These are phyloP conservation scores for Tinea trinotella DNA, from an alignment of 2,888 invertebrate species.

Conservation along the genomic window DNA sequence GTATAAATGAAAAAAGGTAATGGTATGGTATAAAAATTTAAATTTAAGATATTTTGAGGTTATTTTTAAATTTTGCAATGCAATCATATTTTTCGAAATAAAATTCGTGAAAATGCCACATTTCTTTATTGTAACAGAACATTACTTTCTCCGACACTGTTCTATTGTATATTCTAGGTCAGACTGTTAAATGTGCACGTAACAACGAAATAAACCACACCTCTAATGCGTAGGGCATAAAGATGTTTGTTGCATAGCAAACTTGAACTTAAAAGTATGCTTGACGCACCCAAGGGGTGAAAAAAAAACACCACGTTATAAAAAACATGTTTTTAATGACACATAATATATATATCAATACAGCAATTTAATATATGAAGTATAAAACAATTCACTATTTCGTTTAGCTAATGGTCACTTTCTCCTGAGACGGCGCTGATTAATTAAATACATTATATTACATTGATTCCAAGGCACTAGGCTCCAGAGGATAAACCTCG, in stretches of 20 bases:
- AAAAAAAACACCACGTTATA: slow-evolving; percentile 45
- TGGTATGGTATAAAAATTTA: too few species aligned
- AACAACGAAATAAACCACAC: too few species aligned
- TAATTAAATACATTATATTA: slow-evolving; percentile 42
- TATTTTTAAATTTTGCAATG: too few species aligned
- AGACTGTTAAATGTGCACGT: slow-evolving; percentile 11
- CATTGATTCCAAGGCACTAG: slow-evolving; percentile 46
- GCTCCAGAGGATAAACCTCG: slow-evolving; percentile 42
- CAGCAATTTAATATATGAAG: slow-evolving; percentile 64
- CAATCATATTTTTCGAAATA: too few species aligned
- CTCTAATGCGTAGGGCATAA: too few species aligned
- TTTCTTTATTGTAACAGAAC: too few species aligned
- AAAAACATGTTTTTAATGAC: slow-evolving; percentile 61
- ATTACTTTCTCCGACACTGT: not conserved
- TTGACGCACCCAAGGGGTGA: slow-evolving; percentile 25
- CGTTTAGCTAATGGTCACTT: slow-evolving; percentile 40
- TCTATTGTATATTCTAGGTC: too few species aligned
- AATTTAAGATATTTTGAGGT: too few species aligned
- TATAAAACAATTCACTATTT: slow-evolving; percentile 54
- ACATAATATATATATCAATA: slow-evolving; percentile 50
- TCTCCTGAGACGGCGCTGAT: slow-evolving; percentile 48
- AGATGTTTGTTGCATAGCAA: too few species aligned
- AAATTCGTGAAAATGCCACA: too few species aligned
- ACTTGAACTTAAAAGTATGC: too few species aligned
- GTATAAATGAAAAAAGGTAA: too few species aligned